Percentiles rank a stretch among this genome's conserved stretches.
These are phyloP conservation scores for Acrocephalus kingi DNA, from an alignment of 2,113 vertebrate genomes.

Conservation along the genomic window DNA sequence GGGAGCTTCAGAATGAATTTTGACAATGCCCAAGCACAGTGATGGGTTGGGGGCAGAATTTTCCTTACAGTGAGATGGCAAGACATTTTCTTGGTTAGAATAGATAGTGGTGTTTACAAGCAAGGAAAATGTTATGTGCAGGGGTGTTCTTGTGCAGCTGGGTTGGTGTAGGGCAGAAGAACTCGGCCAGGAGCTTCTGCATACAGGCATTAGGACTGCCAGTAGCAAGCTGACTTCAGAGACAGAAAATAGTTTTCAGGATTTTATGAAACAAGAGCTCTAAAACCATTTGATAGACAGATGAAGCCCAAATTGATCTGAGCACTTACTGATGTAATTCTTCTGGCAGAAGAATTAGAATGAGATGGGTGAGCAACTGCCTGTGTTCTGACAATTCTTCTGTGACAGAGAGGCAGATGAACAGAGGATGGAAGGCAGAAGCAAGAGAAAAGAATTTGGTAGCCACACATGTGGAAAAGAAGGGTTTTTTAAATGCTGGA, in stretches of 20 bases:
- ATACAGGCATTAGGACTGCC: neutral
- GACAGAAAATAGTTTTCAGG: neutral
- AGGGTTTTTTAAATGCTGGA: neutral
- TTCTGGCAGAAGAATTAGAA: neutral
- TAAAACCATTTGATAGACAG: neutral
- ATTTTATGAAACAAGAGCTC: neutral
- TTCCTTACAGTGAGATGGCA: neutral
- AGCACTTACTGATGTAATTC: neutral
- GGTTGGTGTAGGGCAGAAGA: neutral
- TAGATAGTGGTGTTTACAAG: neutral
- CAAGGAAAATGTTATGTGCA: neutral
- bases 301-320: neutral
- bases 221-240: neutral
- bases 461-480: neutral
- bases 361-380: neutral
- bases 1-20: neutral
- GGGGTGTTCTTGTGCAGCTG: neutral
- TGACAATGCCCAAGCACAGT: neutral
- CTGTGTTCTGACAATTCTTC: neutral
- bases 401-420: neutral
- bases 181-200: neutral
- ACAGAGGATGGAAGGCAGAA: neutral
- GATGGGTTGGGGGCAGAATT: neutral
- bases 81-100: neutral
- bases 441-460: neutral